Conservation (phyloP, 2,113 vertebrate genomes). For the Vidua chalybeata region DNA sequence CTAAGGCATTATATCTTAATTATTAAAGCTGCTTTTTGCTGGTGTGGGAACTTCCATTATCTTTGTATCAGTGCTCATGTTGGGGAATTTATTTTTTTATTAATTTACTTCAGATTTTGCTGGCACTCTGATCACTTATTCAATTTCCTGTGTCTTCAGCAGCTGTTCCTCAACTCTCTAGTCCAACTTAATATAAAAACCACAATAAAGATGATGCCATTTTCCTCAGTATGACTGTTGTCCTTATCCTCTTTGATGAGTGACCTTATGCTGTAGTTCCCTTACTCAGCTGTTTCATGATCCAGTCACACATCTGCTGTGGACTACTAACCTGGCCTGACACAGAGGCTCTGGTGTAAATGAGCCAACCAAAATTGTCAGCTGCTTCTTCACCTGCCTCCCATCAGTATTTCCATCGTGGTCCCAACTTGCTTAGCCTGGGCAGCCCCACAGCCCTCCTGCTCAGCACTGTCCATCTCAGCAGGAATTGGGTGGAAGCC, state of each 20-base stretch:
- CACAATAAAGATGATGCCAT: slow-evolving; percentile 29
- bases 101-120: not conserved
- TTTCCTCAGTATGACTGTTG: not conserved
- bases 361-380: not conserved
- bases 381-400: not conserved
- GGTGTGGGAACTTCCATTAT: not conserved
- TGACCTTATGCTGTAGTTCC: not conserved
- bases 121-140: not conserved
- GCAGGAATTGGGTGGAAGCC: not conserved
- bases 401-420: not conserved
- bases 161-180: not conserved
- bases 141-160: not conserved
- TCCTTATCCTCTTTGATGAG: not conserved
- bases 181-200: not conserved
- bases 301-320: not conserved
- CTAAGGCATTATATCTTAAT: not conserved
- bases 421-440: not conserved
- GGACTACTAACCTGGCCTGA: not conserved
- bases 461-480: not conserved
- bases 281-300: not conserved
- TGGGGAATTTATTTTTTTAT: not conserved
- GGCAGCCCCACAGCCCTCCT: not conserved
- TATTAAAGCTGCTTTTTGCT: not conserved
- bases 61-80: not conserved
- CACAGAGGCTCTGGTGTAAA: not conserved